Percentiles rank a stretch among this genome's conserved stretches.
phyloP scores from a whole-genome alignment of 2,113 vertebrate species.

The Aegithalos caudatus region DNA sequence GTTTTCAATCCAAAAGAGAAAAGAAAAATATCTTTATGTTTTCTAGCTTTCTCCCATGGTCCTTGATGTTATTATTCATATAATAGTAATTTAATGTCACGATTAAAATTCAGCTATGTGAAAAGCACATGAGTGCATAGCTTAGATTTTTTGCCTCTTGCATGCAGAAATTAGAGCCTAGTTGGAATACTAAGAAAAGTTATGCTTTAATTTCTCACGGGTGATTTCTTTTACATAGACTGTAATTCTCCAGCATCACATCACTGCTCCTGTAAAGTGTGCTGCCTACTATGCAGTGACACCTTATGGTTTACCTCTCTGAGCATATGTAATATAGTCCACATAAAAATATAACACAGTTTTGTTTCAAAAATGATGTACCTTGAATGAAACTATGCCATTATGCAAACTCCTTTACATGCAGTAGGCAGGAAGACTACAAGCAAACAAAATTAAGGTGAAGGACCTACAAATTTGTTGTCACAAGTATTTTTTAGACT shows the following conservation, averaged over 20 bases:
- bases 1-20: not conserved
- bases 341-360: not conserved
- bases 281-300: not conserved
- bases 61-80: not conserved
- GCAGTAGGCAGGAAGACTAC: not conserved
- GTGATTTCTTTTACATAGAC: not conserved
- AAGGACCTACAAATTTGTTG: not conserved
- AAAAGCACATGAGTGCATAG: not conserved
- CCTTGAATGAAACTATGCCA: not conserved
- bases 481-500: not conserved
- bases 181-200: not conserved
- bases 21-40: not conserved
- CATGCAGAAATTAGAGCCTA: not conserved
- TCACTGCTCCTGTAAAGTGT: not conserved
- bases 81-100: not conserved
- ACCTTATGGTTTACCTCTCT: not conserved
- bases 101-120: not conserved
- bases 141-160: not conserved
- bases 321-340: not conserved
- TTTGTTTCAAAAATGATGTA: not conserved
- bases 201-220: not conserved
- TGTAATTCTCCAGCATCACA: not conserved
- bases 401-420: not conserved
- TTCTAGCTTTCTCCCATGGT: not conserved
- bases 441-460: not conserved